These are phyloP conservation scores for Ameiurus melas DNA, from an alignment of 2,113 vertebrate genomes.

Conservation along the genomic window DNA sequence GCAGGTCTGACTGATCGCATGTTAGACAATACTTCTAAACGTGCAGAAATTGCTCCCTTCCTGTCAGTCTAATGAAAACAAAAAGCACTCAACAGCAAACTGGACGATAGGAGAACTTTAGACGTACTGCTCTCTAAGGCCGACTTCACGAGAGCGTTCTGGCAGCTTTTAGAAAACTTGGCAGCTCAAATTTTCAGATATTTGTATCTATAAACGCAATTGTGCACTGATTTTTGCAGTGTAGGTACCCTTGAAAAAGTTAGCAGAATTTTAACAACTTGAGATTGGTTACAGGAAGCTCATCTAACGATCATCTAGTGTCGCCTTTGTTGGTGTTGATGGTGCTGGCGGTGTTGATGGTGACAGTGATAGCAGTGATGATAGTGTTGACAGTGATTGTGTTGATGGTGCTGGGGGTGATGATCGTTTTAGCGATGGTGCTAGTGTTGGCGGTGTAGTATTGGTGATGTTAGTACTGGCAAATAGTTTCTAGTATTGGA, in stretches of 20 bases:
- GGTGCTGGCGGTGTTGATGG: neutral
- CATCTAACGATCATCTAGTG: neutral
- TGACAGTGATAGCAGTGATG: too few species aligned
- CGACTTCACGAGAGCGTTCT: neutral
- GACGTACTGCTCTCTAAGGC: neutral
- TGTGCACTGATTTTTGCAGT: neutral
- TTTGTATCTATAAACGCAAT: neutral
- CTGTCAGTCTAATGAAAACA: conserved; percentile 2
- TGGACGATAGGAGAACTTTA: neutral
- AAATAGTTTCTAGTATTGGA: neutral
- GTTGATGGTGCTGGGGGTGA: too few species aligned
- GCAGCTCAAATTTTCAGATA: neutral
- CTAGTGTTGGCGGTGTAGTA: too few species aligned
- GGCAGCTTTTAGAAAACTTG: neutral
- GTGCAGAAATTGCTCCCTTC: neutral
- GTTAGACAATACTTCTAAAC: neutral
- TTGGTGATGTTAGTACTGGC: too few species aligned
- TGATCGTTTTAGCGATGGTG: too few species aligned
- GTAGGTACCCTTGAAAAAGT: neutral
- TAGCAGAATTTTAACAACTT: neutral
- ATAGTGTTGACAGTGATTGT: too few species aligned
- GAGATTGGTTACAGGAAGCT: neutral
- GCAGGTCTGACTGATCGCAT: neutral
- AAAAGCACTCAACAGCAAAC: neutral
- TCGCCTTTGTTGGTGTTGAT: neutral